A percentile compares a stretch with the other conserved stretches of the same genome.
These are phyloP conservation scores for Sciurus vulgaris DNA, from an alignment of 2,797 vertebrate genomes.

Conservation along the genomic window DNA sequence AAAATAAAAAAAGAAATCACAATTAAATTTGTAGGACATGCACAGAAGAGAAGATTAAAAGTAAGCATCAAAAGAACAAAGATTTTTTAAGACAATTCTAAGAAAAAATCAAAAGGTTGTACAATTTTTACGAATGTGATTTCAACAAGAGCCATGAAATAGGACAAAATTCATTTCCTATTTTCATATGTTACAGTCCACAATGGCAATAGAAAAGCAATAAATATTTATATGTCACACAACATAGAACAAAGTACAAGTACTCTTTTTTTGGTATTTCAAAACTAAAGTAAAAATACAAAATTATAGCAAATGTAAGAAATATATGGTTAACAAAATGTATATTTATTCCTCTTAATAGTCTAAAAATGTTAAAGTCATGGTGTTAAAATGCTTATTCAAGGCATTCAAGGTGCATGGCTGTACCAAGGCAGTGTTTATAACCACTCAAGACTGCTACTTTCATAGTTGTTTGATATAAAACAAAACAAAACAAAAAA, in stretches of 20 bases:
- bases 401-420: not conserved
- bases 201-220: not conserved
- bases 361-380: not conserved
- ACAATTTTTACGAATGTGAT: not conserved
- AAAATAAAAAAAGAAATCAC: not conserved
- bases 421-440: not conserved
- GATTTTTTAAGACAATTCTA: not conserved
- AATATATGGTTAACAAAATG: not conserved
- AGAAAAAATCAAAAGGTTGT: not conserved
- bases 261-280: not conserved
- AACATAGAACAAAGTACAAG: not conserved
- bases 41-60: not conserved
- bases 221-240: not conserved
- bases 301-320: not conserved
- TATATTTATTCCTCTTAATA: not conserved
- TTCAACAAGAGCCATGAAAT: not conserved
- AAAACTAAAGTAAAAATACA: not conserved
- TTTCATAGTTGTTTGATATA: not conserved
- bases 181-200: not conserved
- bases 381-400: not conserved
- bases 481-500: not conserved
- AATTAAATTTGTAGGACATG: not conserved
- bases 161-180: not conserved
- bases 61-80: not conserved
- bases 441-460: not conserved